Conservation (phyloP, 2,797 vertebrate species). For the Gymnocypris eckloni region DNA sequence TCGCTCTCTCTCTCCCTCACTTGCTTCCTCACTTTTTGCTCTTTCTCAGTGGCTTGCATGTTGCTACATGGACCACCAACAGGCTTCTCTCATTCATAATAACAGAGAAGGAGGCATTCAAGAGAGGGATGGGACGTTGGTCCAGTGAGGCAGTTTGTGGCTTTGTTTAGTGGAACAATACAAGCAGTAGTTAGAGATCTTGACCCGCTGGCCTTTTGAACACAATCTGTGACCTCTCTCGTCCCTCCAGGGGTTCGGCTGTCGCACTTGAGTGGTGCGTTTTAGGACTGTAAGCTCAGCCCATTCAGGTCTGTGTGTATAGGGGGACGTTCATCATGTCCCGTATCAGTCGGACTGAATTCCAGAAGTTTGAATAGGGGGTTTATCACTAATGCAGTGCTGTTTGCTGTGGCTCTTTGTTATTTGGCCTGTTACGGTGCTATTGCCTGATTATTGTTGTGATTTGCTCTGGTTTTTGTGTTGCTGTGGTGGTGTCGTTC, state of each 20-base stretch:
- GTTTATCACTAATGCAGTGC: slow-evolving; percentile 62
- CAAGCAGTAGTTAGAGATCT: slow-evolving; percentile 33
- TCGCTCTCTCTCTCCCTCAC: not conserved
- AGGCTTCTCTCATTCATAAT: slow-evolving; percentile 42
- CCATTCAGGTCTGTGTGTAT: slow-evolving; percentile 23
- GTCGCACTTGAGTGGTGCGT: slow-evolving; percentile 15
- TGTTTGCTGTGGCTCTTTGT: slow-evolving; percentile 56
- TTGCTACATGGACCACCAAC: slow-evolving; percentile 55
- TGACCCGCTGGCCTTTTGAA: slow-evolving; percentile 31
- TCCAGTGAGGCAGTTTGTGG: not conserved
- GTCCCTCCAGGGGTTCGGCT: not conserved
- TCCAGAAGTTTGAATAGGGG: slow-evolving; percentile 57
- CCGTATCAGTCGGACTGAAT: slow-evolving; percentile 56
- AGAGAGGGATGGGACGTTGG: not conserved
- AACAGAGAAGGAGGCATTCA: slow-evolving; percentile 11
- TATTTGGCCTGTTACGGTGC: slow-evolving; percentile 56
- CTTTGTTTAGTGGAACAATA: slow-evolving; percentile 30
- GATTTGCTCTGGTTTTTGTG: slow-evolving; percentile 46
- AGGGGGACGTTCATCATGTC: slow-evolving; percentile 9
- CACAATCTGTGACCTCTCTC: slow-evolving; percentile 32
- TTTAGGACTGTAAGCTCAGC: slow-evolving; percentile 38
- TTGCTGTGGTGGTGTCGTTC: not conserved
- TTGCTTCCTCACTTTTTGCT: slow-evolving; percentile 23
- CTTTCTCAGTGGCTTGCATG: slow-evolving; percentile 37
- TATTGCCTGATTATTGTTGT: slow-evolving; percentile 58